These are phyloP conservation scores for Lepilemur septentrionalis DNA, from an alignment of 2,797 vertebrate genomes.

Conservation along the genomic window DNA sequence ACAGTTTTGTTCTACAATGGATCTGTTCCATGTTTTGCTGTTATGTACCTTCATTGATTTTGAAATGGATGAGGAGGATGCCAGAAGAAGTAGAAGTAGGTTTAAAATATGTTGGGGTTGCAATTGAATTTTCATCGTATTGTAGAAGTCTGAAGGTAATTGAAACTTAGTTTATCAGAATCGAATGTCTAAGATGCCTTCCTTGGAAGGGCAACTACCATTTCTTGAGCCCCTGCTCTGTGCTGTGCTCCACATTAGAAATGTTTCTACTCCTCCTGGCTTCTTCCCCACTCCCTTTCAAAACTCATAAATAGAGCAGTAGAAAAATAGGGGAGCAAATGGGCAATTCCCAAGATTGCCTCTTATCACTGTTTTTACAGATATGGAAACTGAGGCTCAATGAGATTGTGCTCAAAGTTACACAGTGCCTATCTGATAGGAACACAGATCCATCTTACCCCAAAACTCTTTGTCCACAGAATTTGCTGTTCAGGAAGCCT, in stretches of 20 bases:
- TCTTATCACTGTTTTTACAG: neutral
- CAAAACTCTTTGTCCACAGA: neutral
- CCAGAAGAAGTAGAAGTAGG: neutral
- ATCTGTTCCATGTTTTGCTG: neutral
- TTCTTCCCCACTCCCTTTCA: neutral
- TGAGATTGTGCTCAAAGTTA: neutral
- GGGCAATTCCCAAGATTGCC: neutral
- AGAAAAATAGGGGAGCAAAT: neutral
- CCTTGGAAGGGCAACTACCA: neutral
- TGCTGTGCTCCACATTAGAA: neutral
- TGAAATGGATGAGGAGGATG: neutral
- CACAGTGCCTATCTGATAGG: neutral
- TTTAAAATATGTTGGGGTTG: neutral
- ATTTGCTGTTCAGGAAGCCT: neutral
- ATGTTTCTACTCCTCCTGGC: neutral
- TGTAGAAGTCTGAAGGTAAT: conserved; percentile 18
- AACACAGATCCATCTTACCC: neutral
- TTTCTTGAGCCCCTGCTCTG: conserved; percentile 9
- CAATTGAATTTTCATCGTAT: neutral
- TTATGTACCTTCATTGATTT: neutral
- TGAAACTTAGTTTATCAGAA: neutral
- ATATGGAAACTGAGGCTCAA: neutral
- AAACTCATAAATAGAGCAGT: neutral
- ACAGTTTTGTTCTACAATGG: neutral
- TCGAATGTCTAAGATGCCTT: neutral